Percentiles rank a stretch among this genome's conserved stretches.
Evolutionary conservation across 2,113 vertebrate genomes (phyloP).

Genomic region (Sakesphorus luctuosus): DNA sequence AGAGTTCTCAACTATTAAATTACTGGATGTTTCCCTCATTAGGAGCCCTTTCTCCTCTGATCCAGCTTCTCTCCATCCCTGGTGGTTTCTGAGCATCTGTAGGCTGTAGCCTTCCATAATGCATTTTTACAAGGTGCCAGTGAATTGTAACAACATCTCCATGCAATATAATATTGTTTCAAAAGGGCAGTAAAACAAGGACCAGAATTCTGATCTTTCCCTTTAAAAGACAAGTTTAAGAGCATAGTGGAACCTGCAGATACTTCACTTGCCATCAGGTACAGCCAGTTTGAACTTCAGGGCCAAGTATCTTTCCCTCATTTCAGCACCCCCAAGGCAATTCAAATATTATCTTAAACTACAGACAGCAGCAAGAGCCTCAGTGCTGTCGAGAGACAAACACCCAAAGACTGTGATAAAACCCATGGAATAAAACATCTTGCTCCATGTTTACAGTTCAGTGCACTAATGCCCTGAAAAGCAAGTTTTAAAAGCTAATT

Average conservation of each 20-base stretch:
- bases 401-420: neutral
- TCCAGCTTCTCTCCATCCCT: neutral
- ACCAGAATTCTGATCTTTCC: neutral
- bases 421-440: neutral
- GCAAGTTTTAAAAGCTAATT: neutral
- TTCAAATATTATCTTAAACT: neutral
- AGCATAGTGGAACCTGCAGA: neutral
- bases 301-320: neutral
- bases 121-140: neutral
- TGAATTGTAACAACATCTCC: neutral
- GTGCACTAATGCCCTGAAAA: neutral
- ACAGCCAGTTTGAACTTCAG: neutral
- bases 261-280: neutral
- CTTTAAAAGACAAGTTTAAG: neutral
- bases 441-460: neutral
- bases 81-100: neutral
- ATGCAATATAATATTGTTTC: neutral
- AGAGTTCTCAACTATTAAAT: neutral
- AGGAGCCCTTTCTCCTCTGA: neutral
- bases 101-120: neutral
- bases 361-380: neutral
- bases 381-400: neutral
- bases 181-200: neutral
- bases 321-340: neutral
- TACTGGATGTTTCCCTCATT: neutral